A percentile compares a stretch with the other conserved stretches of the same genome.
Evolutionary conservation across 2,113 vertebrate genomes (phyloP).

Genomic region (Serranochromis macrocephalus): DNA sequence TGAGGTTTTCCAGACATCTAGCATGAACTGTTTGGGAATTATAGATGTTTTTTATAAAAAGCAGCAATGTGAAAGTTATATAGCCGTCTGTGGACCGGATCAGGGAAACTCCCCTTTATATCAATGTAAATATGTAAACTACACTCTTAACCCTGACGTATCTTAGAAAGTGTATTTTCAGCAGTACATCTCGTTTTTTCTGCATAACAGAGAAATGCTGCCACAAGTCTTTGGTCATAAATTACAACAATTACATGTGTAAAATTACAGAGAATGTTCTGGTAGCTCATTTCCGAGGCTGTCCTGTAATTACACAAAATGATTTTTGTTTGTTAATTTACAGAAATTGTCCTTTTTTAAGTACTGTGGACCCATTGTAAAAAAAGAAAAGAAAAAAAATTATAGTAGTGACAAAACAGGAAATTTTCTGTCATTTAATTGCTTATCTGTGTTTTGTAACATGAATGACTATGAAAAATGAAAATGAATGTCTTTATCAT

Average conservation of each 20-base stretch:
- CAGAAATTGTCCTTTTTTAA: not conserved
- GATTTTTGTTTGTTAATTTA: not conserved
- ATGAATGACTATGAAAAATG: not conserved
- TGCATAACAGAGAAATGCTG: not conserved
- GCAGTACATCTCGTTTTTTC: accelerated
- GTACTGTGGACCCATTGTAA: not conserved
- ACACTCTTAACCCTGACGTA: not conserved
- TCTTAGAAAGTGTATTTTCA: not conserved
- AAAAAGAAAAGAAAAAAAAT: not conserved
- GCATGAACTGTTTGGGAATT: not conserved
- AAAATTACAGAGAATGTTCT: not conserved
- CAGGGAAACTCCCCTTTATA: not conserved
- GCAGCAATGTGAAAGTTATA: not conserved
- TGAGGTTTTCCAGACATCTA: not conserved
- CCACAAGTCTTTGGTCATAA: not conserved
- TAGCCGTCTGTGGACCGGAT: not conserved
- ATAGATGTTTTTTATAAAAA: not conserved
- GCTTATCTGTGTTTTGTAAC: not conserved
- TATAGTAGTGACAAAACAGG: not conserved
- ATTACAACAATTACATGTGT: not conserved
- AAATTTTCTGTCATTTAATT: not conserved
- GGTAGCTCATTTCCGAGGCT: not conserved
- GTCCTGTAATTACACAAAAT: not conserved
- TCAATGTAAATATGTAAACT: not conserved
- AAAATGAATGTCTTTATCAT: not conserved